Percentiles rank a stretch among this genome's conserved stretches.
phyloP scores from a whole-genome alignment of 1,140 invertebrate genomes.

The Leguminivora glycinivorella region DNA sequence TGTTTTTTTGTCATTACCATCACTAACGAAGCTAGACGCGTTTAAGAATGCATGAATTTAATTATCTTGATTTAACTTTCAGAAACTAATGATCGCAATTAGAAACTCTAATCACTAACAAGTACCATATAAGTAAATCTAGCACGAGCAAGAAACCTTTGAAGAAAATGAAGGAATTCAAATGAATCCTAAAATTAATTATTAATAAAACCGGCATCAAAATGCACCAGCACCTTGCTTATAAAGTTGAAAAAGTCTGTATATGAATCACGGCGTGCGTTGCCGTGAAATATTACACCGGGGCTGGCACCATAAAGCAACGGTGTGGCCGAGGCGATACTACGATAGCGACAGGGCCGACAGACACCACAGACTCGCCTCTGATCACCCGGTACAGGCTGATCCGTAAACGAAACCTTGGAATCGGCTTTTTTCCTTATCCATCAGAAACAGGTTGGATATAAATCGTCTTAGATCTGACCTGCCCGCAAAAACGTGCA shows the following conservation, averaged over 20 bases:
- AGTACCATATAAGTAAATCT: background rate
- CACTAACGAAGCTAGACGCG: conserved; percentile 36
- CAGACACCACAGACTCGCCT: conserved; percentile 72
- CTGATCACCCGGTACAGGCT: conserved; percentile 56
- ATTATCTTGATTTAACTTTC: background rate
- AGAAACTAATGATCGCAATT: background rate
- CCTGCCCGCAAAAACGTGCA: too few relatives aligned
- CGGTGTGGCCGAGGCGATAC: conserved; percentile 74
- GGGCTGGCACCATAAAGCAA: conserved; percentile 78
- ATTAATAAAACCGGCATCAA: conserved; percentile 13
- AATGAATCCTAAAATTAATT: conserved; percentile 1
- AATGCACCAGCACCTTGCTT: conserved; percentile 13
- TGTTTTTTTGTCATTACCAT: conserved; percentile 36
- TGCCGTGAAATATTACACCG: conserved; percentile 77
- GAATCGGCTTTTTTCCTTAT: background rate
- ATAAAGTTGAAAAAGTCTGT: conserved; percentile 64
- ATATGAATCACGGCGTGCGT: conserved; percentile 77
- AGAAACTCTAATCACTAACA: background rate
- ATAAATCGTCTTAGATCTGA: too few relatives aligned
- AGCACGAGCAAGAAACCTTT: background rate
- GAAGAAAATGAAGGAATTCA: background rate
- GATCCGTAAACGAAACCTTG: conserved; percentile 36
- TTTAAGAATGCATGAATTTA: conserved; percentile 28
- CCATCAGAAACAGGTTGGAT: background rate
- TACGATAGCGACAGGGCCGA: conserved; percentile 74